phyloP scores from a whole-genome alignment of 2,888 invertebrate species.

The Arctia plantaginis region DNA sequence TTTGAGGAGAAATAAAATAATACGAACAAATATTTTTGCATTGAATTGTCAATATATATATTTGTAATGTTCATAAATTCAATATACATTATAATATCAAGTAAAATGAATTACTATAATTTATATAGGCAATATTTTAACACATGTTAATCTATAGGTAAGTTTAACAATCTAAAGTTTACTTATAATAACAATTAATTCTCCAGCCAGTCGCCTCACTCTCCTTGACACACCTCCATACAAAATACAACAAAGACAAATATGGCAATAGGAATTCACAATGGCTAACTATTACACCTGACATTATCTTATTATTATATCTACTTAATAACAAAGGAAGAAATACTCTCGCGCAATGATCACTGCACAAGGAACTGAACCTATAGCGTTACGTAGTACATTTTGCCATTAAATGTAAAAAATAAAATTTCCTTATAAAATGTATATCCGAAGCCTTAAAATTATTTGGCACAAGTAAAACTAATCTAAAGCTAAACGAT shows the following conservation, averaged over 20 bases:
- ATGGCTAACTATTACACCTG: conserved; percentile 68
- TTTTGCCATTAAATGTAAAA: conserved; percentile 74
- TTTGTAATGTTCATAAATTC: conserved; percentile 87
- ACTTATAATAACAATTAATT: conserved; percentile 79
- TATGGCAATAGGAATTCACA: conserved; percentile 86
- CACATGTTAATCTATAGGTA: conserved; percentile 86
- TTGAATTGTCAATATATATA: conserved; percentile 86
- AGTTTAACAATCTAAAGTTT: conserved; percentile 84
- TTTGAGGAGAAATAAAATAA: conserved; percentile 22
- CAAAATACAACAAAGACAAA: conserved; percentile 74
- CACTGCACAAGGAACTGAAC: conserved; percentile 75
- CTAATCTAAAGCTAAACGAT: conserved; percentile 69
- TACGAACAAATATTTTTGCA: conserved; percentile 54
- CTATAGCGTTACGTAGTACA: conserved; percentile 72
- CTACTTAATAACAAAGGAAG: conserved; percentile 64
- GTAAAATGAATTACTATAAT: conserved; percentile 86
- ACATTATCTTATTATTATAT: conserved; percentile 54
- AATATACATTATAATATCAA: conserved; percentile 87
- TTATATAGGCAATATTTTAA: conserved; percentile 87
- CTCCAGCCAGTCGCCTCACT: conserved; percentile 53
- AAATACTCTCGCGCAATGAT: conserved; percentile 72
- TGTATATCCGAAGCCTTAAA: conserved; percentile 70
- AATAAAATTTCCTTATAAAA: conserved; percentile 68
- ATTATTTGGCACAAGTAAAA: conserved; percentile 75
- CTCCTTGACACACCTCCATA: conserved; percentile 41